These are phyloP conservation scores for Schrankia costaestrigalis DNA, from an alignment of 2,888 invertebrate species.

Conservation along the genomic window DNA sequence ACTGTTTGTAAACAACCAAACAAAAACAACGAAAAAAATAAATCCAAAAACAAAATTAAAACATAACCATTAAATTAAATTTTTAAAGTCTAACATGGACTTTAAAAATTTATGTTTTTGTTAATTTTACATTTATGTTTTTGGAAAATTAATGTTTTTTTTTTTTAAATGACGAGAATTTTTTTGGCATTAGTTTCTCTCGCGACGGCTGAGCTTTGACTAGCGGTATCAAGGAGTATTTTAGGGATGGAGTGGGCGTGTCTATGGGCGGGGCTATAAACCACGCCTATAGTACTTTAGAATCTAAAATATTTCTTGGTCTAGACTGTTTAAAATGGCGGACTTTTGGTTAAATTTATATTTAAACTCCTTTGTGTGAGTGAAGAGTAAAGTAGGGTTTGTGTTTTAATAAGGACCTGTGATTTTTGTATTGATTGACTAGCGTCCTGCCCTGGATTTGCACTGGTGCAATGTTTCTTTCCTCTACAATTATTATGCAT, in stretches of 20 bases:
- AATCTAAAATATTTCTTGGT: slow-evolving; percentile 38
- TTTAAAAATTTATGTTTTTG: too few species aligned
- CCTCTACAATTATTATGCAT: too few species aligned
- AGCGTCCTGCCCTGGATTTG: too few species aligned
- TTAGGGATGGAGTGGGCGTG: slow-evolving; percentile 12
- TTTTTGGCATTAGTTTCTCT: slow-evolving; percentile 3
- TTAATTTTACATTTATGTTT: too few species aligned
- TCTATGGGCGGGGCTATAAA: slow-evolving; percentile 17
- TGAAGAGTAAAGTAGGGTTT: too few species aligned
- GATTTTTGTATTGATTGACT: too few species aligned
- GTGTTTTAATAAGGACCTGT: too few species aligned
- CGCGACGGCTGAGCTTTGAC: slow-evolving; percentile 2
- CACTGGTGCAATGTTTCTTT: too few species aligned
- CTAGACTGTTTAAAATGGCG: slow-evolving; percentile 42
- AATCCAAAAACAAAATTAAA: slow-evolving; percentile 1
- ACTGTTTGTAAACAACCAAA: slow-evolving; percentile 41
- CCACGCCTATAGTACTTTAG: slow-evolving; percentile 28
- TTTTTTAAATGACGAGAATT: not conserved
- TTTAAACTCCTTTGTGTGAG: too few species aligned
- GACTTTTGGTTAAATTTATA: not conserved
- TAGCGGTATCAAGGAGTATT: slow-evolving; percentile 7
- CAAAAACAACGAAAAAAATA: slow-evolving; percentile 18
- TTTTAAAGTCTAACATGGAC: too few species aligned
- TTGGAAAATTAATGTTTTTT: too few species aligned
- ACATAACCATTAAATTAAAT: not conserved